A percentile compares a stretch with the other conserved stretches of the same genome.
Evolutionary conservation across 2,113 vertebrate genomes (phyloP).

Genomic region (Chaetura pelagica): DNA sequence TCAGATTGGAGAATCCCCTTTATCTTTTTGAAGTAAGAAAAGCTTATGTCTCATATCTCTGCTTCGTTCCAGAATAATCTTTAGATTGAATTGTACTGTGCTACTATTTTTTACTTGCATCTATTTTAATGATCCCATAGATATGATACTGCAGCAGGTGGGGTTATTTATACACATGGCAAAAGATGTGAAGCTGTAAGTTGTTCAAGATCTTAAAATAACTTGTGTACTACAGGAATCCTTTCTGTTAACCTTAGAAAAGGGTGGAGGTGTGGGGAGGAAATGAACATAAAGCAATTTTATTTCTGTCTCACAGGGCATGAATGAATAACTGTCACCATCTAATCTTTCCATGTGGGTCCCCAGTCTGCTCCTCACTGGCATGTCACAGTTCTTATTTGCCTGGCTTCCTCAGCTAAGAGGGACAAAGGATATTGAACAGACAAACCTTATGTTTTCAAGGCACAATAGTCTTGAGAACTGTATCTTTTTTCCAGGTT

Average conservation of each 20-base stretch:
- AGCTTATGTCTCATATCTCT: neutral
- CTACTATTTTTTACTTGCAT: slow-evolving; percentile 16
- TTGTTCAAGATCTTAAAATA: slow-evolving; percentile 66
- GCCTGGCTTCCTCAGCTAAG: neutral
- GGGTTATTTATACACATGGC: slow-evolving; percentile 45
- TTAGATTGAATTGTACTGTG: slow-evolving; percentile 24
- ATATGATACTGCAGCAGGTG: slow-evolving; percentile 56
- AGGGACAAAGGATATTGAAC: neutral
- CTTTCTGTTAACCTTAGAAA: slow-evolving; percentile 43
- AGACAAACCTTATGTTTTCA: neutral
- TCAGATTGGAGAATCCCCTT: neutral
- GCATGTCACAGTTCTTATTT: neutral
- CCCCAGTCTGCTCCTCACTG: neutral
- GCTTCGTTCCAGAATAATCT: slow-evolving; percentile 38
- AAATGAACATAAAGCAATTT: neutral
- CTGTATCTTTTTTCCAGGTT: neutral
- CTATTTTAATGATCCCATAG: slow-evolving; percentile 53
- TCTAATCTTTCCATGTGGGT: neutral
- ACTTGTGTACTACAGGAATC: slow-evolving; percentile 27
- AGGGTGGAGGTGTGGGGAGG: neutral
- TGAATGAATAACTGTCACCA: neutral
- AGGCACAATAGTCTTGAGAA: neutral
- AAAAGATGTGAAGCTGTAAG: slow-evolving; percentile 45
- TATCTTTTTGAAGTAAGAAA: neutral
- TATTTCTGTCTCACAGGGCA: neutral